Percentiles rank a stretch among this genome's conserved stretches.
phyloP scores from a whole-genome alignment of 2,888 invertebrate species.

The Cheilosia vernalis region DNA sequence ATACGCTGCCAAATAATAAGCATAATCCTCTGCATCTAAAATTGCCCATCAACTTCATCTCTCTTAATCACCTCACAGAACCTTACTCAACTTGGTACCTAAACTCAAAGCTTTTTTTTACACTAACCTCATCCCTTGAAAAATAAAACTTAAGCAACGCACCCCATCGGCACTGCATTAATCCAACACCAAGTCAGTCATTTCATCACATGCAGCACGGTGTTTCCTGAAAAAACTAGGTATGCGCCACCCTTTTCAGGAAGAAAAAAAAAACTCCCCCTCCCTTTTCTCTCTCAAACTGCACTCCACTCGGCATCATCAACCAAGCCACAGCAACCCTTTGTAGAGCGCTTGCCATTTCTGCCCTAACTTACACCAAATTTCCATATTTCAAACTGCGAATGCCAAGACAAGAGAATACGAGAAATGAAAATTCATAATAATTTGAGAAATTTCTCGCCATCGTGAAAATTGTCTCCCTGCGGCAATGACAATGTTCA shows the following conservation, averaged over 20 bases:
- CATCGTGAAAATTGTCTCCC: slow-evolving; percentile 53
- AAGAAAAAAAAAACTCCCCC: neutral
- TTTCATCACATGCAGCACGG: neutral
- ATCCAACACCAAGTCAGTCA: neutral
- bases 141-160: neutral
- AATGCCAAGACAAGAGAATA: neutral
- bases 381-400: slow-evolving; percentile 25
- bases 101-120: neutral
- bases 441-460: slow-evolving; percentile 50
- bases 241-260: neutral
- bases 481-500: slow-evolving; percentile 62
- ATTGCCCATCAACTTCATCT: no score
- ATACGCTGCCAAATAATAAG: no score
- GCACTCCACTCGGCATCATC: neutral
- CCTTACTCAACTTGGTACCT: no score
- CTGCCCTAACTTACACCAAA: slow-evolving; percentile 11
- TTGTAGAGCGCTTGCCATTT: slow-evolving; percentile 24
- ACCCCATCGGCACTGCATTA: slow-evolving; percentile 9
- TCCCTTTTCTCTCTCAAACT: neutral
- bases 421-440: slow-evolving; percentile 37
- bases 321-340: neutral
- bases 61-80: no score
- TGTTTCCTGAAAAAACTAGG: slow-evolving; percentile 1
- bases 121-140: neutral
- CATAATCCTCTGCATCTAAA: no score